Evolutionary conservation across 2,113 vertebrate genomes (phyloP), one percentile per base, ranked within the genome.

Genomic region (Pelvicachromis taeniatus): DNA sequence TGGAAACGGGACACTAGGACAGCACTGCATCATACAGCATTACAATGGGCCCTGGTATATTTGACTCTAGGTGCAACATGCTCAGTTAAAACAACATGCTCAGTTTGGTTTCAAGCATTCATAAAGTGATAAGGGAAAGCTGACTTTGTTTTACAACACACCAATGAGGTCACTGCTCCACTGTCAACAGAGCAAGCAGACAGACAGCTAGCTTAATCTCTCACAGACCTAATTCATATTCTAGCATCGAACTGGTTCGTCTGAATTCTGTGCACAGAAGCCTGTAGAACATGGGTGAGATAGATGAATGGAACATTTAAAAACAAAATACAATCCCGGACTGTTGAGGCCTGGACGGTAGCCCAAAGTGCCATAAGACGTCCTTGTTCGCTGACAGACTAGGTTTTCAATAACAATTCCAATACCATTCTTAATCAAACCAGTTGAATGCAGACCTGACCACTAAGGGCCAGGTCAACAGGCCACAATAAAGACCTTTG

Each of bases 221-320:
- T 75, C 91, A 77, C 85, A 42, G 88, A 9, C 78, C 93, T 95
- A 88, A 94, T 95, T 95, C 94, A 94, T 93, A 95, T 95, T 95
- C 95, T 92, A 52, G 82, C 42, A 91, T 89, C 91, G 88, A 93
- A 91, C 85, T 17, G 82, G 81, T 93, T 89, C 63, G 85, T 91
- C 92, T 87, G 91, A 94, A 94, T 94, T 94, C 93, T 90, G 87
- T 68, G 82, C 92, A 95, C 95, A 95, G 93, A 93, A 79, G 93
- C 89, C 91, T 73, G 92, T 81, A 90, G 91, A 94, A 94, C 95
- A 95, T 95, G 95, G 92, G 86, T 93, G 93, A 85, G 92, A 95
- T 93, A 93, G 91, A 94, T 95, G 93, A 95, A 95, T 94, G 92
- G 94, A 94, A 95, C 93, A 94, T 95, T 95, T 94, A 91, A 95